A percentile compares a stretch with the other conserved stretches of the same genome.
phyloP scores from a whole-genome alignment of 1,140 invertebrate species.

The Orchesella cincta region DNA sequence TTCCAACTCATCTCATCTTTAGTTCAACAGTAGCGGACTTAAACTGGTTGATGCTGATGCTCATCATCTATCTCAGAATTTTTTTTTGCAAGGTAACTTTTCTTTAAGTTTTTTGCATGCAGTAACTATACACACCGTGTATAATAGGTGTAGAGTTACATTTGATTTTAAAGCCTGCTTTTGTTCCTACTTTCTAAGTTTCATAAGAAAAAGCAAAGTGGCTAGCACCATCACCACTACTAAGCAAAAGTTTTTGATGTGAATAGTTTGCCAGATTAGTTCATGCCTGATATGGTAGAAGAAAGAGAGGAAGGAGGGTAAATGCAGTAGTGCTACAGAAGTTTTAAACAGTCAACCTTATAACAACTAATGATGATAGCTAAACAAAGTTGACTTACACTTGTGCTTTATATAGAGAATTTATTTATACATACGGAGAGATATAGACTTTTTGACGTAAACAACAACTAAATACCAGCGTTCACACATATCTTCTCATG shows the following conservation, averaged over 20 bases:
- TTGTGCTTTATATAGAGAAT: neutral
- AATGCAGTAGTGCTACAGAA: too few relatives aligned
- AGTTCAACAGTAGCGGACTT: neutral
- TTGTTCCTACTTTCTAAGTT: neutral
- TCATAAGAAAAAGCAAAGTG: neutral
- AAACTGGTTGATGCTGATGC: too few relatives aligned
- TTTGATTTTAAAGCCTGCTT: neutral
- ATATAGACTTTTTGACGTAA: neutral
- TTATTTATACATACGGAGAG: neutral
- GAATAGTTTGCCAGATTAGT: neutral
- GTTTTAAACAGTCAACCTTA: too few relatives aligned
- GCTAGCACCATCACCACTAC: too few relatives aligned
- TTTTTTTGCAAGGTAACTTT: neutral
- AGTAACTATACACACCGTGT: neutral
- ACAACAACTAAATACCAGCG: neutral
- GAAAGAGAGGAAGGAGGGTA: neutral
- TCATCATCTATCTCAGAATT: neutral
- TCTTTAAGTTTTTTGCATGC: neutral
- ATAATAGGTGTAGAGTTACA: neutral
- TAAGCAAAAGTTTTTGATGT: neutral
- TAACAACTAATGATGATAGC: too few relatives aligned
- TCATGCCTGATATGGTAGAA: neutral
- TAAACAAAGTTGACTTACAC: too few relatives aligned
- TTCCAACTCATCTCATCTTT: neutral
- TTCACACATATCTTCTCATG: too few relatives aligned